phyloP scores from a whole-genome alignment of 2,113 vertebrate species.

The Carassius carassius region DNA sequence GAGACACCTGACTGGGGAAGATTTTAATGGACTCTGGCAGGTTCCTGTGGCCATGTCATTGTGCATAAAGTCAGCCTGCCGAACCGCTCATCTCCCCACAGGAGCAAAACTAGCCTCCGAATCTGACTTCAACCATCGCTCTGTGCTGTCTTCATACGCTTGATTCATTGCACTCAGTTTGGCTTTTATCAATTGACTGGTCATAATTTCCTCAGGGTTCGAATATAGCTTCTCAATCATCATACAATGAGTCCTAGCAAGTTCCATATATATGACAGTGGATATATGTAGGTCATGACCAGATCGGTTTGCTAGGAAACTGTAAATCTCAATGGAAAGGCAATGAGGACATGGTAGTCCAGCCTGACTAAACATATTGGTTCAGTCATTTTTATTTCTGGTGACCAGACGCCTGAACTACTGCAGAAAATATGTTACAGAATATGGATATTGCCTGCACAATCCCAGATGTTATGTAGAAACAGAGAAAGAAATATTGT shows the following conservation, averaged over 20 bases:
- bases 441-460: slow-evolving; percentile 20
- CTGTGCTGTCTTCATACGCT: neutral
- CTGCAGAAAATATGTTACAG: slow-evolving; percentile 23
- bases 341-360: neutral
- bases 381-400: neutral
- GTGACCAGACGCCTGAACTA: slow-evolving; percentile 13
- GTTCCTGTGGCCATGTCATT: slow-evolving; percentile 52
- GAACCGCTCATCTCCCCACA: slow-evolving; percentile 31
- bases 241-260: slow-evolving; percentile 11
- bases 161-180: slow-evolving; percentile 5
- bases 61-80: slow-evolving; percentile 54
- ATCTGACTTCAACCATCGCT: neutral
- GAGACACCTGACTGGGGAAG: slow-evolving; percentile 45
- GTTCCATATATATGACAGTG: slow-evolving; percentile 12
- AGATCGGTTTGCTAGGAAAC: slow-evolving; percentile 19
- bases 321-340: slow-evolving; percentile 35
- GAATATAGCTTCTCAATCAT: slow-evolving; percentile 11
- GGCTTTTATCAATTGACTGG: slow-evolving; percentile 29
- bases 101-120: slow-evolving; percentile 26
- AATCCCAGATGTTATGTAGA: slow-evolving; percentile 6
- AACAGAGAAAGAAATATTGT: neutral
- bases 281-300: slow-evolving; percentile 36
- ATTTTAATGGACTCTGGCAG: slow-evolving; percentile 56
- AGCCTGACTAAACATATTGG: neutral
- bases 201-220: slow-evolving; percentile 5